phyloP scores from a whole-genome alignment of 2,797 vertebrate species.

The Sparus aurata region DNA sequence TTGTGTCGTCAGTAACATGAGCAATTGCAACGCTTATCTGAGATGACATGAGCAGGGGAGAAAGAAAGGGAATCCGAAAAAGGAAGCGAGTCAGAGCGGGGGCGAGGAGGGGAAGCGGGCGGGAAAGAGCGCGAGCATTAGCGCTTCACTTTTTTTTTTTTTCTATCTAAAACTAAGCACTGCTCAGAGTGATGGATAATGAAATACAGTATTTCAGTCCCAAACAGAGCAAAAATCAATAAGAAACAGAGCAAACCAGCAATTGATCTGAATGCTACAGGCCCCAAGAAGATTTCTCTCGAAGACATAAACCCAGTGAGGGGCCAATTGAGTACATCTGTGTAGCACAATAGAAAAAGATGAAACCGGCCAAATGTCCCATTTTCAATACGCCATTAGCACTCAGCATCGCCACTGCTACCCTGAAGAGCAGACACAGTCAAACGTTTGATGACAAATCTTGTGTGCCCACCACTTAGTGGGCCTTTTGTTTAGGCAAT shows the following conservation, averaged over 20 bases:
- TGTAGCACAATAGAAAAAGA: constrained; percentile 57
- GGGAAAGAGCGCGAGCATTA: not conserved
- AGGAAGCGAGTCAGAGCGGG: not conserved
- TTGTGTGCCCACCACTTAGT: constrained; percentile 63
- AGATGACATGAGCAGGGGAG: constrained; percentile 75
- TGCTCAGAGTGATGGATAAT: constrained; percentile 68
- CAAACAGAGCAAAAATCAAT: constrained; percentile 76
- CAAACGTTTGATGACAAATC: constrained; percentile 67
- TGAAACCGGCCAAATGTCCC: constrained; percentile 52
- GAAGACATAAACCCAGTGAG: constrained; percentile 68
- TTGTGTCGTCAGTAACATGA: constrained; percentile 83
- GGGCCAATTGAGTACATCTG: constrained; percentile 63
- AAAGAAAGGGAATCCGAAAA: constrained; percentile 52
- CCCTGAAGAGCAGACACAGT: constrained; percentile 56
- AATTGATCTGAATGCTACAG: constrained; percentile 78
- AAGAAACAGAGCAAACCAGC: constrained; percentile 64
- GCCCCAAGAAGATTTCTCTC: constrained; percentile 64
- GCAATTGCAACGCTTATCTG: constrained; percentile 82
- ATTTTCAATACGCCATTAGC: constrained; percentile 68
- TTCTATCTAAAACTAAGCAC: constrained; percentile 60
- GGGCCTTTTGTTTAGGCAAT: constrained; percentile 79
- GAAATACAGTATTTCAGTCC: constrained; percentile 72
- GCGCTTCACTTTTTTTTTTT: constrained; percentile 3
- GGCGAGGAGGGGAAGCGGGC: constrained; percentile 4
- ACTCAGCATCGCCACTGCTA: constrained; percentile 31